Evolutionary conservation across 1,140 invertebrate species (phyloP), one percentile per base, ranked within the genome.

Genomic region (Spodoptera frugiperda): DNA sequence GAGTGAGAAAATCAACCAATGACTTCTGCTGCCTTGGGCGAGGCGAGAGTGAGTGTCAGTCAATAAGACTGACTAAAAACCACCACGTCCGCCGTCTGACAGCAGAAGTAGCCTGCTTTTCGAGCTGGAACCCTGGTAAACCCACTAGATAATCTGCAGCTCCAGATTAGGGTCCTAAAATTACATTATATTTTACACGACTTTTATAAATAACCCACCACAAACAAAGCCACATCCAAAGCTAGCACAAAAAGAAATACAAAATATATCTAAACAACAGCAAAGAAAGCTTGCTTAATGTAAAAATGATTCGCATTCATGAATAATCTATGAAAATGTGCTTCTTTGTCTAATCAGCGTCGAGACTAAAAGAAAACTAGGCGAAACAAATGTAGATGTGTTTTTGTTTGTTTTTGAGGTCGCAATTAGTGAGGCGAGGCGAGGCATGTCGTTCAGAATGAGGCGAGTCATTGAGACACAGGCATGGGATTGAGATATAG

Each of bases 261-360:
- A 30, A 10, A 53, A 68, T 4, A 53, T 33, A 53, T 4, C 30
- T 53, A 33, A 30, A 14, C 21, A 15, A 11, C n/a, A 15, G n/a
- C 21, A 30, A 51, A 12, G 15, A 30, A 68, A 46, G 19, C 19
- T 33, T n/a, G 14, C 25, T n/a, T 61, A 65, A 65, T 53, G 21
- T n/a, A 21, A 53, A 71, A 71, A 55, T 55, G 30, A 54, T 54
- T 44, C 51, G 3, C 9, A 10, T 19, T 70, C 65, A 70, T 70
- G 65, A 70, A 70, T 70, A 70, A n/a, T 15, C 68, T 71, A 39
- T 71, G 68, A 44, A 44, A 70, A 71, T 71, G 33, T 53, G 53
- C 21, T 53, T 70, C 67, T 71, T 71, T 71, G 68, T 71, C 68
- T 71, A 71, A 71, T 71, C 68, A 71, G 30, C 11, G 33, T 17